Evolutionary conservation across 2,797 vertebrate genomes (phyloP), one percentile per base, ranked within the genome.

Genomic region (Odontamblyopus rebecca): DNA sequence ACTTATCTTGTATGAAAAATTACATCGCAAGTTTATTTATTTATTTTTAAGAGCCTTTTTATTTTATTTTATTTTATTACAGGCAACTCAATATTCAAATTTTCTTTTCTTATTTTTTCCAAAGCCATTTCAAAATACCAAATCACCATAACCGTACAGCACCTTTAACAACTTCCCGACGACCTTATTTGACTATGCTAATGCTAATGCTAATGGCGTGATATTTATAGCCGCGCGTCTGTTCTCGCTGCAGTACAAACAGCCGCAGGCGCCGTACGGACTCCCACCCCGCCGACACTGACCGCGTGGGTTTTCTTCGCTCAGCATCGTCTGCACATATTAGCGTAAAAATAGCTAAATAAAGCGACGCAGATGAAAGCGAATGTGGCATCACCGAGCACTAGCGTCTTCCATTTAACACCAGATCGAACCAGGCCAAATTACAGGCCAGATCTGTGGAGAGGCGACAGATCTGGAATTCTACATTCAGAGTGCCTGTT

Each of bases 301-400:
- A 73, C 78, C 81, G 68, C 59, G 15, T 18, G 50, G 38, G 38
- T 41, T 5, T 63, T 79, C 72, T 62, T 70, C 59, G 79, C 82
- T 65, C 0, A 50, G 72, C 76, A 77, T 71, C 82, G 80, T 88
- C 86, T 75, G 84, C 79, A 71, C 69, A 77, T 79, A 70, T 67
- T 38, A 82, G 70, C 61, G 0, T 85, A 72, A 85, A 86, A 85
- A 86, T 72, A 81, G 82, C 79, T 2, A 86, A 82, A 79, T 82
- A 73, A 85, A 79, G 86, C 79, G 81, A 71, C 84, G 67, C 12
- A 5, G 32, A 35, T 35, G 74, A 75, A 81, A 44, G 41, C 75
- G 85, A 83, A 83, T 80, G 76, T 63, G 35, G 70, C 19, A 5
- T 18, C 83, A 76, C 83, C 30, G 3, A 3, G 30, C 30, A 32